These are phyloP conservation scores for Darevskia nairensis DNA, from an alignment of 2,797 vertebrate species.

Conservation along the genomic window DNA sequence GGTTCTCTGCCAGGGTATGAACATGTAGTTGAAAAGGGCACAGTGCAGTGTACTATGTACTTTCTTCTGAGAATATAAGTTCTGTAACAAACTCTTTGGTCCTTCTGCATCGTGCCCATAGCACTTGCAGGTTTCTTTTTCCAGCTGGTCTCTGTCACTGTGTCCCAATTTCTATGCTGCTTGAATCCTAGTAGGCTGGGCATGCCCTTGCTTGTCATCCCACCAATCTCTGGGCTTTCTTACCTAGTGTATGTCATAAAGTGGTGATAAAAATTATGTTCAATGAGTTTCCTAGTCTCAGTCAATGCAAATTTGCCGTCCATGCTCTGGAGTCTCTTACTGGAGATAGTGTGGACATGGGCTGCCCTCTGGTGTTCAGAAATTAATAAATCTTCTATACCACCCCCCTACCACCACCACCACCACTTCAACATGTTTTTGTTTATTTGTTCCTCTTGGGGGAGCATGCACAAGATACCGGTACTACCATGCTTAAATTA, in stretches of 20 bases:
- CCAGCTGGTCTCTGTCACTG: neutral
- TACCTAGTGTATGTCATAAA: neutral
- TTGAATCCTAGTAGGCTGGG: neutral
- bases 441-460: neutral
- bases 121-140: too few relatives aligned
- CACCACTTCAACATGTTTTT: neutral
- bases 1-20: neutral
- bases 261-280: neutral
- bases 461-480: neutral
- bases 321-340: neutral
- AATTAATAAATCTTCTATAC: neutral
- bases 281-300: neutral
- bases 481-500: neutral
- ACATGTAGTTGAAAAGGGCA: neutral
- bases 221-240: neutral
- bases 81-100: neutral
- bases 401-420: too few relatives aligned
- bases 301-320: neutral
- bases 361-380: slow-evolving; percentile 40
- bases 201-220: too few relatives aligned
- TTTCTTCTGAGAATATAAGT: neutral
- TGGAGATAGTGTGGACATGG: neutral
- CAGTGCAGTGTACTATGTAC: neutral
- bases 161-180: neutral
- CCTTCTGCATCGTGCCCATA: neutral